These are phyloP conservation scores for Bombyx mori DNA, from an alignment of 1,140 invertebrate genomes.

Conservation along the genomic window DNA sequence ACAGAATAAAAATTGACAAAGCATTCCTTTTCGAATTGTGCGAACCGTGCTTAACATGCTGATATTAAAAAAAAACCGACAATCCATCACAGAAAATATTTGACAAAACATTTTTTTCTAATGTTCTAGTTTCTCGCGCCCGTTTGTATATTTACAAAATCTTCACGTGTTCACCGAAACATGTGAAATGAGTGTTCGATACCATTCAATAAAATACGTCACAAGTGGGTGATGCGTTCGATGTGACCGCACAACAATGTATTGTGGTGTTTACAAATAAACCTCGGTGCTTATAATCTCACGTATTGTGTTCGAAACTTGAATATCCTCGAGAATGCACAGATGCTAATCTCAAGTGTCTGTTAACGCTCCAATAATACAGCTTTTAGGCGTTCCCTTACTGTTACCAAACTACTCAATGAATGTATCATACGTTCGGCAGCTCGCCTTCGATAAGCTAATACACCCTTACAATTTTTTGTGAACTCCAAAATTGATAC, in stretches of 20 bases:
- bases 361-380: constrained; percentile 65
- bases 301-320: constrained; percentile 52
- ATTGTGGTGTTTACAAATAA: constrained; percentile 70
- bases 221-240: constrained; percentile 37
- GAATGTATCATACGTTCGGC: constrained; percentile 43
- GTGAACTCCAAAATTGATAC: neutral
- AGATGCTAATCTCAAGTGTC: constrained; percentile 71
- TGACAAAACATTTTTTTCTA: constrained; percentile 9
- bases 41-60: neutral
- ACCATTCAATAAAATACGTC: constrained; percentile 55
- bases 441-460: neutral
- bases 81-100: constrained; percentile 5
- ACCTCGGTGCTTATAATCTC: constrained; percentile 62
- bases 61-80: too few species aligned
- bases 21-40: constrained; percentile 5
- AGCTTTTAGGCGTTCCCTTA: constrained; percentile 48
- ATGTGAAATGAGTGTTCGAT: constrained; percentile 36
- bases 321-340: constrained; percentile 53
- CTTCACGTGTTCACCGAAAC: constrained; percentile 52
- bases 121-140: neutral
- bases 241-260: constrained; percentile 47
- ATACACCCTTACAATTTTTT: neutral
- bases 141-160: constrained; percentile 14
- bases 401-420: constrained; percentile 38
- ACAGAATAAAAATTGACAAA: constrained; percentile 13